Base-by-base conservation (phyloP, 1,140 invertebrate genomes). In the Nebria ingens region DNA sequence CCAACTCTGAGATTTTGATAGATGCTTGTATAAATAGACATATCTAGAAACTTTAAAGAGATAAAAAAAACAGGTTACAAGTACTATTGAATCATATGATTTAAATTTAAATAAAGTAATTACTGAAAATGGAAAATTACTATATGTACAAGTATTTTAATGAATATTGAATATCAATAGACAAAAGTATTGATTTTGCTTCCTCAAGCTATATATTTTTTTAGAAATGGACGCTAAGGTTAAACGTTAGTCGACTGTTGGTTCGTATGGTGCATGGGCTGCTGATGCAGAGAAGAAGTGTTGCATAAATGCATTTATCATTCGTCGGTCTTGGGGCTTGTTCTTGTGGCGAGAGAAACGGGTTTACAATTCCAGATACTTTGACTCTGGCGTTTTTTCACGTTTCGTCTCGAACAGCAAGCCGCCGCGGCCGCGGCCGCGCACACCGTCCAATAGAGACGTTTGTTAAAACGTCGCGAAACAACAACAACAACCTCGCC, bases 251-350 rank as follows among this genome's bases (percentile, higher is more conserved):
- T 29, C 25, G 25, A 29, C 13, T 4, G 4, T 29, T 29, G 25
- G 4, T 4, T 29, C 4, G 4, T 29, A 29, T 13, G 25, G 13
- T 29, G 61, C 56, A 62, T n/a, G n/a, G 59, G 62, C 60, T 62
- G 56, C 62, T 55, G 59, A 59, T 61, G 58, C 57, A 49, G 59
- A 58, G 61, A 61, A 63, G 61, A 60, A 62, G 61, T 62, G 59
- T 61, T 61, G 61, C 61, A 64, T 64, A 64, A 64, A 64, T 64
- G 61, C 61, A 64, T 64, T 64, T 59, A 64, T 64, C 63, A 64
- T 64, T 64, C 62, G 58, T 56, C 51, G 56, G 56, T 17, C 40
- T 45, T 17, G 9, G 6, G 4, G 40, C 17, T 9, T 45, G 40
- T 45, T 9, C 17, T 9, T 45, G 40, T 45, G 9, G 9, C 9